Base-by-base conservation (phyloP, 2,888 invertebrate species). In the Sussaba pulchella region DNA sequence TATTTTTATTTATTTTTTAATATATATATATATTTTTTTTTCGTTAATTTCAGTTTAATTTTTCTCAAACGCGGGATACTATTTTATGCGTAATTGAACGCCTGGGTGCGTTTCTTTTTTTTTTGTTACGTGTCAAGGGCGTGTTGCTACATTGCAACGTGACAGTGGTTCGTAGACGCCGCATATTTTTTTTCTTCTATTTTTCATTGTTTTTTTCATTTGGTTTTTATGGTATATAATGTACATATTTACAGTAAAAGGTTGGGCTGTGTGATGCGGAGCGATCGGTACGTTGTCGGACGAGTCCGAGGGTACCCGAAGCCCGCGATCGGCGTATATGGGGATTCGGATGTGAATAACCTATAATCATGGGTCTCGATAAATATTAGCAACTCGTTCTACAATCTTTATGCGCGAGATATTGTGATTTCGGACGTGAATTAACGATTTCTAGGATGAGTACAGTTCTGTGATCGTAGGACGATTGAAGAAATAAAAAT, bases 181-280 rank as follows among this genome's bases (percentile, higher is more conserved):
- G 39, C 31, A 19, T 26, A 54, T 59, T 41, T 70, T 57, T 21
- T 21, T 50, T 10, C 19, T 21, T 21, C 21, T 50, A 2, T 21
- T 36, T 6, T 31, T 31, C 6, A 31, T 31, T n/a, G n/a, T n/a
- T n/a, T n/a, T 6, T 31, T 31, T 31, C 6, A 31, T 31, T 31
- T 31, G 6, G 31, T 50, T 50, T 21, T 21, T 36, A 57, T 57
- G 31, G 31, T 57, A 36, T 57, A 72, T 66, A 78, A 76, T 80
- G 52, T 80, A 80, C 80, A 80, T 80, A 80, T 80, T 80, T 80
- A 80, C 80, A 80, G 31, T 57, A 57, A 57, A 8, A 57, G 57
- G 57, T 2, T 36, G 41, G 45, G 57, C 50, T 54, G 36, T 47
- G 26, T 31, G 24, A 72, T 72, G 61, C 39, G 24, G 50, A 61